Conservation (phyloP, 92 coral and sea anemone species). For the Zoanthus sociatus region DNA sequence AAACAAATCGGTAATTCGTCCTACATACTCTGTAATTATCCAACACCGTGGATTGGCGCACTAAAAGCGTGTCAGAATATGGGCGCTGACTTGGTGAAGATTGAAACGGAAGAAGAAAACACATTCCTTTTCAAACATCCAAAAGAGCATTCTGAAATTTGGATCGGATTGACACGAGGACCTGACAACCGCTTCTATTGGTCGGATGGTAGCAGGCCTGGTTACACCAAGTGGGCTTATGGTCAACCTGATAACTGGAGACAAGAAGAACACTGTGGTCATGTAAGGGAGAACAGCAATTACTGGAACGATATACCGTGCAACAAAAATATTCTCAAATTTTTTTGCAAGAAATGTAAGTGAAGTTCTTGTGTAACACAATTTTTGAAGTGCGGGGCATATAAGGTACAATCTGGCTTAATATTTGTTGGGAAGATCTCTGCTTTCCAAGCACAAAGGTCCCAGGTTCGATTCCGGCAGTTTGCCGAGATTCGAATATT, state of each 20-base stretch:
- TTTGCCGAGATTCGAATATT: no score
- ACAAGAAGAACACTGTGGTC: not conserved
- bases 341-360: slow-evolving; percentile 14
- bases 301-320: slow-evolving; percentile 3
- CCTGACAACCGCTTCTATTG: slow-evolving; percentile 8
- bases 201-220: slow-evolving; percentile 24
- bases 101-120: slow-evolving; percentile 6
- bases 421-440: no score
- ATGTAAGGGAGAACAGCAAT: not conserved
- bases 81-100: slow-evolving; percentile 16
- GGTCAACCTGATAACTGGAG: not conserved
- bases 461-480: no score
- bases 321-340: not conserved
- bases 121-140: not conserved
- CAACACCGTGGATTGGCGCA: not conserved
- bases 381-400: not conserved
- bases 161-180: slow-evolving; percentile 25
- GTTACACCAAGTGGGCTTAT: not conserved
- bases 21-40: not conserved
- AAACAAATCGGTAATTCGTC: not conserved
- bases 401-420: no score
- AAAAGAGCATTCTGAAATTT: not conserved
- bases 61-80: slow-evolving; percentile 8
- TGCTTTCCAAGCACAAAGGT: no score
- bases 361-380: not conserved